These are phyloP conservation scores for Pelusios castaneus DNA, from an alignment of 2,113 vertebrate genomes.

Conservation along the genomic window DNA sequence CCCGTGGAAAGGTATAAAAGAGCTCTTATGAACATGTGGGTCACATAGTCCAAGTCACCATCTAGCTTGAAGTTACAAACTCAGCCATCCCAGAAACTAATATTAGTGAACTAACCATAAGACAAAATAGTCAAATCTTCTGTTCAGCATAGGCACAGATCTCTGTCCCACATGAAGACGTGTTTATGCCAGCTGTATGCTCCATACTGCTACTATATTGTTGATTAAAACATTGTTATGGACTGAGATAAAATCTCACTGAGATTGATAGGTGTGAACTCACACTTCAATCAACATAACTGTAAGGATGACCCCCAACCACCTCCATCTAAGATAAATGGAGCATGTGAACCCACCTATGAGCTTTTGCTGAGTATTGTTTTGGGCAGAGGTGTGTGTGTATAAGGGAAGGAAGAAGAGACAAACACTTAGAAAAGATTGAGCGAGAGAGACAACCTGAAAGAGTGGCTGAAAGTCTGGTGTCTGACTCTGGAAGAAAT, in stretches of 20 bases:
- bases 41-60: accelerated
- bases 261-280: background rate
- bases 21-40: background rate
- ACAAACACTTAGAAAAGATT: background rate
- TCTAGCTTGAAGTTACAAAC: background rate
- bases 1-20: background rate
- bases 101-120: accelerated
- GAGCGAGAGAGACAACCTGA: background rate
- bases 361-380: background rate
- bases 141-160: too few relatives aligned
- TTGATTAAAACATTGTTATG: background rate
- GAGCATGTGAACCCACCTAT: background rate
- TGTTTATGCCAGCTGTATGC: background rate
- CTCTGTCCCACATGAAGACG: background rate
- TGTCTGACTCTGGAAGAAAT: too few relatives aligned
- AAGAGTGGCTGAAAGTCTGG: background rate
- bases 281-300: background rate
- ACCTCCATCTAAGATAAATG: background rate
- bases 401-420: background rate
- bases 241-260: background rate
- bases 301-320: background rate
- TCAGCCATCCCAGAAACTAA: background rate
- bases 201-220: background rate
- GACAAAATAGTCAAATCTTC: background rate
- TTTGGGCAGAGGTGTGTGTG: background rate